Evolutionary conservation across 2,888 invertebrate species (phyloP), one percentile per base, ranked within the genome.

Genomic region (Philhelius pedissequus): DNA sequence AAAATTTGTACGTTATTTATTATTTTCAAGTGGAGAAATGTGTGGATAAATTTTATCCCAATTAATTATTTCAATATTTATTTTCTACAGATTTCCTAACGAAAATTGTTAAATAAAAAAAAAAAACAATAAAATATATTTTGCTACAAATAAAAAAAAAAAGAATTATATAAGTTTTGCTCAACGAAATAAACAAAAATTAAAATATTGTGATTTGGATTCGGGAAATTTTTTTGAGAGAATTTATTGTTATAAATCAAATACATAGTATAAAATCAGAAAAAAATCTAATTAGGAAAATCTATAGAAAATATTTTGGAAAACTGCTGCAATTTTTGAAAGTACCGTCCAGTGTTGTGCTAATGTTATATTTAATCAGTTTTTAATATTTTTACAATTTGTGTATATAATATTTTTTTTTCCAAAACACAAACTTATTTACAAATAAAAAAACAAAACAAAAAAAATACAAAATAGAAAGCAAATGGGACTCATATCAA

Each of bases 241-340:
- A 68, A 56, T 66, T 32, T 27, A 74, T 75, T 84, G 62, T 58
- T 54, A 48, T 38, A 35, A 62, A 43, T 69, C 64, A 38, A 74
- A 32, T 68, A 73, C 64, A 32, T 30, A 68, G 25, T 45, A 62
- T 71, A 35, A 58, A 50, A 60, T n/a, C 20, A 25, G 48, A 52
- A 35, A n/a, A n/a, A n/a, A 66, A 56, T 35, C 9, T 50, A 56
- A 68, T 76, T 84, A 80, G 80, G 70, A 60, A 80, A 84, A 80
- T 84, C 80, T 76, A 60, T 80, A 83, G 84, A 76, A 80, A 75
- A 80, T 76, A 80, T 71, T 84, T 82, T 80, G 52, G 70, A 60
- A 66, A 80, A 48, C 45, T 58, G 58, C 48, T 43, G 52, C 64
- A 71, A 54, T 71, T 75, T 66, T 43, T 62, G 60, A 68, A 69